Conservation (phyloP, 2,888 invertebrate species). For the Agrypnus murinus region DNA sequence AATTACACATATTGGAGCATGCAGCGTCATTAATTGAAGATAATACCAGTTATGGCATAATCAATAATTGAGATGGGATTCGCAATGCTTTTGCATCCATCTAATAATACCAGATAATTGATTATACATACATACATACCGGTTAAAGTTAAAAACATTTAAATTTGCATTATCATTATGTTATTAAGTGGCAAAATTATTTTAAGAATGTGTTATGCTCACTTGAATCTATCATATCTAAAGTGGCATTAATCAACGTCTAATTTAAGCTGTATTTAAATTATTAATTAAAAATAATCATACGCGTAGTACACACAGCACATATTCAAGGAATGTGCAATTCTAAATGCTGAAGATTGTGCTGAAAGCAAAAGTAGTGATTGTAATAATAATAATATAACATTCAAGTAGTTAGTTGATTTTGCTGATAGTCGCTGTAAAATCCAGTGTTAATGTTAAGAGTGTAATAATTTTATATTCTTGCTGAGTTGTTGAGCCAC, state of each 20-base stretch:
- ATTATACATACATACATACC: slow-evolving; percentile 12
- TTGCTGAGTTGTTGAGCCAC: slow-evolving; percentile 24
- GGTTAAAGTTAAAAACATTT: not conserved
- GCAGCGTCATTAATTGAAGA: slow-evolving; percentile 19
- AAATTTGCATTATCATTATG: slow-evolving; percentile 12
- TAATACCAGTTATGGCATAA: slow-evolving; percentile 19
- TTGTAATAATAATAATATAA: slow-evolving; percentile 3
- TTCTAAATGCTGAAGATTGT: slow-evolving; percentile 12
- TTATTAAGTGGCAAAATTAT: slow-evolving; percentile 6
- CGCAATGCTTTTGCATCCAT: not conserved
- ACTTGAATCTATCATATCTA: not conserved
- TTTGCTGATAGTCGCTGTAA: slow-evolving; percentile 20
- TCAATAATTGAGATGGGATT: slow-evolving; percentile 16
- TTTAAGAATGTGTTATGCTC: not conserved
- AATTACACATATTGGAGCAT: slow-evolving; percentile 21
- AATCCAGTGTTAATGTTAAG: slow-evolving; percentile 17
- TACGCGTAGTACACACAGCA: not conserved
- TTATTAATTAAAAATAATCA: slow-evolving; percentile 12
- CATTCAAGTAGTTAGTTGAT: slow-evolving; percentile 5
- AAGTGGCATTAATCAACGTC: not conserved
- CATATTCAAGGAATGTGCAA: slow-evolving; percentile 12
- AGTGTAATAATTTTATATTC: slow-evolving; percentile 22
- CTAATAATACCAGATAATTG: slow-evolving; percentile 13
- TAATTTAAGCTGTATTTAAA: not conserved
- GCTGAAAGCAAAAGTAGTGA: slow-evolving; percentile 22